These are phyloP conservation scores for Sturnira hondurensis DNA, from an alignment of 2,113 vertebrate genomes.

Conservation along the genomic window DNA sequence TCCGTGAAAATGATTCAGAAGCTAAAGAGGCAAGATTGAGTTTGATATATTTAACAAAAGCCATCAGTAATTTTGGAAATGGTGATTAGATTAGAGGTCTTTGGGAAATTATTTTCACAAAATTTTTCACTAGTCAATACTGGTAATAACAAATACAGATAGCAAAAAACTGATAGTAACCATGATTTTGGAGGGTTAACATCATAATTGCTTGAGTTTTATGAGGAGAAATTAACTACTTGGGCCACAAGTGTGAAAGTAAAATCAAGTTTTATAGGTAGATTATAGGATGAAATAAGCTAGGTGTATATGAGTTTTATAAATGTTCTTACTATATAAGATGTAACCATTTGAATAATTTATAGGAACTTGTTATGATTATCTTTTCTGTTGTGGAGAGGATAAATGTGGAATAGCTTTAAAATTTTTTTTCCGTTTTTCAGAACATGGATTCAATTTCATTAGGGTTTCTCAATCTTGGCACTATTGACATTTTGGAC, in stretches of 20 bases:
- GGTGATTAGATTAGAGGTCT: neutral
- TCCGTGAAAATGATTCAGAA: constrained; percentile 1
- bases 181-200: neutral
- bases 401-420: neutral
- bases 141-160: neutral
- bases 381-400: neutral
- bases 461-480: neutral
- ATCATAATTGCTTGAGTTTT: neutral
- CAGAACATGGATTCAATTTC: neutral
- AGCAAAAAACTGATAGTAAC: neutral
- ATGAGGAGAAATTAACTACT: neutral
- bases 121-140: neutral
- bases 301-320: neutral
- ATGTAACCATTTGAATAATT: neutral
- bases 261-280: neutral
- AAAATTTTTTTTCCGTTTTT: neutral
- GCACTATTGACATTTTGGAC: neutral
- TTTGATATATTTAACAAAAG: neutral
- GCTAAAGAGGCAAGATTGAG: neutral
- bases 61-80: neutral
- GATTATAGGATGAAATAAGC: neutral
- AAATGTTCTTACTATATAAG: neutral
- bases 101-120: neutral
- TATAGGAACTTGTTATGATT: neutral
- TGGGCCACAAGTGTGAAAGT: neutral